Base-by-base conservation (phyloP, 2,113 vertebrate species). In the Proterorhinus semilunaris region DNA sequence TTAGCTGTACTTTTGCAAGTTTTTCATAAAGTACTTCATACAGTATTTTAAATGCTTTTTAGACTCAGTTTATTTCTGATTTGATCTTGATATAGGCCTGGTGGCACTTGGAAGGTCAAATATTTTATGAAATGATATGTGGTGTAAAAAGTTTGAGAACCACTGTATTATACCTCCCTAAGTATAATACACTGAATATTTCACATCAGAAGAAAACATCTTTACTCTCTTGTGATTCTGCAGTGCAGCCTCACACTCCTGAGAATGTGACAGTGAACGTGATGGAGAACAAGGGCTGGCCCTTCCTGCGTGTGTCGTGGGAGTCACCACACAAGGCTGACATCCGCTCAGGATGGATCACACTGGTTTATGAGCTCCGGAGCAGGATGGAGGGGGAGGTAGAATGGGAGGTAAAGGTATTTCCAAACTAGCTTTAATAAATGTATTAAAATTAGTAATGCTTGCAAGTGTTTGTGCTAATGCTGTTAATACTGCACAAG, bases 211-310 rank as follows among this genome's bases (percentile, higher is more conserved):
- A 61, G 36, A 44, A 7, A 44, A 44, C 43, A 61, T 45, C 5
- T 16, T 36, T 27, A 4, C 55, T 51, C 6, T 15, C 72, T 12
- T 77, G 42, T 69, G 21, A 62, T 21, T 75, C 47, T 73, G 6
- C 85, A 98, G 96, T 98, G 85, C 90, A 95, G 87, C 95, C 96
- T 68, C 88, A 95, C 75, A 87, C 94, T 74, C 96, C 96, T 27
- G 88, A 91, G 83, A 93, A 93, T n/a, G 68, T 98, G 50, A 90
- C 84, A 45, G 88, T 83, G 71, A 17, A 21, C 1, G 72, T 93
- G 36, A 48, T 83, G 68, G 73, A 89, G 72, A 90, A 89, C 53
- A 88, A 92, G 65, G 77, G 87, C 65, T 80, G 77, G 73, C 88
- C 87, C 0, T 93, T 91, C 79, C 89, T 98, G 59, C 90, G 85